Evolutionary conservation across 2,888 invertebrate species (phyloP).

Genomic region (Osmoderma eremita): DNA sequence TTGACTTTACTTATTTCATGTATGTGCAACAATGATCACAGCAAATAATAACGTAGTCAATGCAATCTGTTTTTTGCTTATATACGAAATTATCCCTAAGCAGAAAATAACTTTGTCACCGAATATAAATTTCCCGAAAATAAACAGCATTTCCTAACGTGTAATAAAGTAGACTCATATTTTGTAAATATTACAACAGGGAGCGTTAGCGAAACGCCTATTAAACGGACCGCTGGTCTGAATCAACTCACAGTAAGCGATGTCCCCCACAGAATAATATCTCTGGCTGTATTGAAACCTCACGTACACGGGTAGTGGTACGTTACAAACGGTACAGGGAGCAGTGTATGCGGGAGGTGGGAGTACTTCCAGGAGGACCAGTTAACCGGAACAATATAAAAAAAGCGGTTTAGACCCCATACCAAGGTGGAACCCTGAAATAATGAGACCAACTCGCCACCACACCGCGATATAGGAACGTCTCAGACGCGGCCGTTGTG

Average conservation of each 20-base stretch:
- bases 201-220: conserved; percentile 3
- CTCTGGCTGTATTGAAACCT: conserved; percentile 10
- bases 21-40: no score
- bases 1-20: no score
- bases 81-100: no score
- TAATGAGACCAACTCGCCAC: conserved; percentile 51
- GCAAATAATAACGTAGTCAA: no score
- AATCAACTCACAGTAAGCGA: conserved; percentile 14
- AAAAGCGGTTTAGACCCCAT: neutral
- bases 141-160: neutral
- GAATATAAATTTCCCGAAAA: no score
- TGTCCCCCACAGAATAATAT: conserved; percentile 2
- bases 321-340: neutral
- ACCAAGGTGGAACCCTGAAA: conserved; percentile 35
- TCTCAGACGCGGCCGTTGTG: conserved; percentile 47
- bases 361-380: no score
- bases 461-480: conserved; percentile 47
- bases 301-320: neutral
- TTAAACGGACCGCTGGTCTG: conserved; percentile 25
- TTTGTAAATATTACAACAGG: conserved; percentile 11
- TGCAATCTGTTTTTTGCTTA: neutral
- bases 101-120: no score
- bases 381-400: conserved; percentile 24
- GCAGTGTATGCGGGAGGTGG: neutral
- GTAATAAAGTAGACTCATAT: conserved; percentile 1